phyloP scores from a whole-genome alignment of 1,140 invertebrate species.

The Zaprionus gabonicus region DNA sequence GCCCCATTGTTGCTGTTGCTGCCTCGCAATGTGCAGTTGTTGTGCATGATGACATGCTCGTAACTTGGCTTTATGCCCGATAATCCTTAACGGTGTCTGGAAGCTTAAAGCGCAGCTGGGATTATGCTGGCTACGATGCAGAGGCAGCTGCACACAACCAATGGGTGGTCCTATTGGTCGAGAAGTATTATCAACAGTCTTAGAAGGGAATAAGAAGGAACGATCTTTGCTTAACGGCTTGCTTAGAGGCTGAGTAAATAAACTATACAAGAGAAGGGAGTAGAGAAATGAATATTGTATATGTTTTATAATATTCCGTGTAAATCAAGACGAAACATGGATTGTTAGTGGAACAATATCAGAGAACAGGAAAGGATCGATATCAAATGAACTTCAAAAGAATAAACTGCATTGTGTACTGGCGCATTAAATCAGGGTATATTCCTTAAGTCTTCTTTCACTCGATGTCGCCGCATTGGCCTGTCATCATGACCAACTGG shows the following conservation, averaged over 20 bases:
- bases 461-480: not conserved
- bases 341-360: not conserved
- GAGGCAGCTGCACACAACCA: not conserved
- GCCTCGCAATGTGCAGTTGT: constrained; percentile 16
- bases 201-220: not conserved
- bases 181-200: not conserved
- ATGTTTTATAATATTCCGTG: too few relatives aligned
- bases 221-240: not conserved
- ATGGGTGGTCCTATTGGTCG: constrained; percentile 3
- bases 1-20: constrained; percentile 48
- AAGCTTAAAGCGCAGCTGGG: constrained; percentile 54
- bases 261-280: not conserved
- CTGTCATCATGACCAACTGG: constrained; percentile 42
- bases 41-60: constrained; percentile 53
- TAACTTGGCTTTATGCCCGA: constrained; percentile 59
- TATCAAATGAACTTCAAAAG: not conserved
- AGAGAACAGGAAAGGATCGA: too few relatives aligned
- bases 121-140: constrained; percentile 24
- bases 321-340: not conserved
- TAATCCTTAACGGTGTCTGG: constrained; percentile 55
- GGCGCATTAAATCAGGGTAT: not conserved
- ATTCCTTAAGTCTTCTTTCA: not conserved
- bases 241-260: not conserved
- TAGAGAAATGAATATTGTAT: too few relatives aligned
- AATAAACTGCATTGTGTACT: not conserved